Evolutionary conservation across 2,888 invertebrate species (phyloP).

Genomic region (Lagria hirta): DNA sequence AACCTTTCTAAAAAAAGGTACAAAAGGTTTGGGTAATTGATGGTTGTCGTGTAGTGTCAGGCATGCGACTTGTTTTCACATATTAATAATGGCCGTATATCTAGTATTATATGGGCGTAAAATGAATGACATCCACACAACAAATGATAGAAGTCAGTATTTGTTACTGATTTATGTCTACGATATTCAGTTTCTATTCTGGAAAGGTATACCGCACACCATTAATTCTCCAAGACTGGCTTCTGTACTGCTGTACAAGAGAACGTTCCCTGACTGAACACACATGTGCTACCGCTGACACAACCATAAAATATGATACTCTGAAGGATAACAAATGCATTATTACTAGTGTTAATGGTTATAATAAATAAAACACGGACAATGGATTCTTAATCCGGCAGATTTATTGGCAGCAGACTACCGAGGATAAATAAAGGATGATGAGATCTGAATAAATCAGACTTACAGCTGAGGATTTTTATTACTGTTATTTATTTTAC

Average conservation of each 20-base stretch:
- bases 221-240: conserved; percentile 50
- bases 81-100: conserved; percentile 28
- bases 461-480: conserved; percentile 39
- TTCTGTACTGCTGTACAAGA: conserved; percentile 40
- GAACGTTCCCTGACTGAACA: conserved; percentile 34
- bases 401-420: conserved; percentile 51
- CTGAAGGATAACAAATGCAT: conserved; percentile 56
- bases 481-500: conserved; percentile 36
- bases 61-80: conserved; percentile 28
- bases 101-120: conserved; percentile 43
- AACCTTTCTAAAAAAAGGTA: too few relatives aligned
- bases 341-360: conserved; percentile 57
- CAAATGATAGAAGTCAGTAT: conserved; percentile 50
- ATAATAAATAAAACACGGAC: conserved; percentile 55
- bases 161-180: conserved; percentile 52
- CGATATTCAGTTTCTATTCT: conserved; percentile 51
- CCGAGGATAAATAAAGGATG: conserved; percentile 47
- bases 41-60: conserved; percentile 15
- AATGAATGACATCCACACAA: conserved; percentile 50
- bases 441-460: conserved; percentile 48
- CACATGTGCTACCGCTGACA: conserved; percentile 51
- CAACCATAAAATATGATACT: conserved; percentile 52
- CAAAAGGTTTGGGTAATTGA: too few relatives aligned
- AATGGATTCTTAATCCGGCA: conserved; percentile 54
- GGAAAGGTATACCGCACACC: conserved; percentile 51